These are phyloP conservation scores for Oenanthe oenanthe DNA, from an alignment of 2,113 vertebrate genomes.

Conservation along the genomic window DNA sequence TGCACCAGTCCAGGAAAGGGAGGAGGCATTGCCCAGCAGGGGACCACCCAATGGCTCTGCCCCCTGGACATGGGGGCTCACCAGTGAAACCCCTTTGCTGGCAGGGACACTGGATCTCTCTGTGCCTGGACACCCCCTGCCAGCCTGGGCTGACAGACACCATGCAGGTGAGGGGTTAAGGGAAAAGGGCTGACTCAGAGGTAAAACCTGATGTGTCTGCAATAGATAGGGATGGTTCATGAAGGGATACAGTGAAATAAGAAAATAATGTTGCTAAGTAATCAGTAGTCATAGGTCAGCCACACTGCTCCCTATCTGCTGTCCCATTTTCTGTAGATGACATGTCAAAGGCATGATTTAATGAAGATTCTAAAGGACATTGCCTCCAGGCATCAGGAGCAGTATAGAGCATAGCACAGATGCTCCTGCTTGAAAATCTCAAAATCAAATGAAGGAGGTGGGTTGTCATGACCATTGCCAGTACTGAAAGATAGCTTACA, in stretches of 20 bases:
- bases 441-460: neutral
- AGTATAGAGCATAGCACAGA: neutral
- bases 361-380: neutral
- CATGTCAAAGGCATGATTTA: slow-evolving; percentile 25
- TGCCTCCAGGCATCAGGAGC: neutral
- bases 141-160: neutral
- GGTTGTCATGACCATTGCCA: neutral
- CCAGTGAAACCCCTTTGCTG: rapidly evolving
- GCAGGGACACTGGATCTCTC: rapidly evolving
- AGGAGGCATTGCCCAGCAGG: neutral
- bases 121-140: rapidly evolving
- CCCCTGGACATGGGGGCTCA: rapidly evolving
- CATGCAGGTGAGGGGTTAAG: rapidly evolving
- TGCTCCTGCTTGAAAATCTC: neutral
- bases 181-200: neutral
- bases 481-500: neutral
- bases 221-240: rapidly evolving
- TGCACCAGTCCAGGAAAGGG: neutral
- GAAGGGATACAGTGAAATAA: neutral
- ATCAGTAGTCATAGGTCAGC: neutral
- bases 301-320: neutral
- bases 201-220: neutral
- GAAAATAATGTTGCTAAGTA: neutral
- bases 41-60: neutral
- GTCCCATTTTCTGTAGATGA: neutral